phyloP scores from a whole-genome alignment of 2,797 vertebrate genomes.

The Intellagama lesueurii region DNA sequence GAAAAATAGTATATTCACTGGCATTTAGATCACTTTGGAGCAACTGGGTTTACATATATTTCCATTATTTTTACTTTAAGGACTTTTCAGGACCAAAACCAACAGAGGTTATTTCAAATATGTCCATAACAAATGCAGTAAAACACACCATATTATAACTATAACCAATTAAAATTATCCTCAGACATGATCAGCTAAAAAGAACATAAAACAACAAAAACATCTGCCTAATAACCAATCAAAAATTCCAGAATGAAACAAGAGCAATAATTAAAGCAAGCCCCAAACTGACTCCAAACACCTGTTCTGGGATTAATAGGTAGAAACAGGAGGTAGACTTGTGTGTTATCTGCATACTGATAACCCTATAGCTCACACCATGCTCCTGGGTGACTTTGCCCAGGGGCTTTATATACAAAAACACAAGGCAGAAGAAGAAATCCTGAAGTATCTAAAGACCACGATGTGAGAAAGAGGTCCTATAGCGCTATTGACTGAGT shows the following conservation, averaged over 20 bases:
- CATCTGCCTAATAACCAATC: not conserved
- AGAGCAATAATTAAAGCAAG: not conserved
- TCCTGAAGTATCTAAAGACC: no score
- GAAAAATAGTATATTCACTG: not conserved
- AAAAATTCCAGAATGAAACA: not conserved
- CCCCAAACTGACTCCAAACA: not conserved
- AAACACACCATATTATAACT: not conserved
- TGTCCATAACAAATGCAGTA: not conserved
- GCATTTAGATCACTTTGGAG: not conserved
- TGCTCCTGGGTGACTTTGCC: not conserved
- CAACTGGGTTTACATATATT: not conserved
- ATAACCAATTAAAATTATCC: conserved; percentile 4
- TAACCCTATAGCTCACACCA: not conserved
- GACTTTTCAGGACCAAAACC: not conserved
- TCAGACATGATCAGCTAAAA: not conserved
- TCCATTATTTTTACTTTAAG: not conserved
- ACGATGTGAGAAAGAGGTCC: no score
- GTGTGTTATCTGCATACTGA: not conserved
- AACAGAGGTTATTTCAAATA: not conserved
- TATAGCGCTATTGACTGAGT: no score
- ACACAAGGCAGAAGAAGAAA: not conserved
- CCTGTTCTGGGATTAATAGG: not conserved
- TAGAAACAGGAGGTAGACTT: not conserved
- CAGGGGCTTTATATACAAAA: not conserved
- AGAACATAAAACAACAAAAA: not conserved